A percentile compares a stretch with the other conserved stretches of the same genome.
phyloP scores from a whole-genome alignment of 2,113 vertebrate species.

The Atherinomorus stipes region DNA sequence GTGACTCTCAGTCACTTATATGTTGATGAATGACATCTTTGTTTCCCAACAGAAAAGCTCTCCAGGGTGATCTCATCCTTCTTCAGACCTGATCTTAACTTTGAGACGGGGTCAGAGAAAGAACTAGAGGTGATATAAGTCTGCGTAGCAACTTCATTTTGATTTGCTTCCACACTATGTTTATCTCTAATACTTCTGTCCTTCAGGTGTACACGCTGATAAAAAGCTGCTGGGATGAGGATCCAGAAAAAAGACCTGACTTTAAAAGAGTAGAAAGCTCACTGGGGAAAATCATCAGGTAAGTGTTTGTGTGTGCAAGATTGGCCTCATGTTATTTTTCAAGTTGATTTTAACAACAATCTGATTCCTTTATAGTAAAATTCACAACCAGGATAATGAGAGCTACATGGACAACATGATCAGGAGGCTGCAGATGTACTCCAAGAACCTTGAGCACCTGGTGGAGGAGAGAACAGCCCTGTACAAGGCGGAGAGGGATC shows the following conservation, averaged over 20 bases:
- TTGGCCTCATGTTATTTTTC: not conserved
- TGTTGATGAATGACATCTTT: not conserved
- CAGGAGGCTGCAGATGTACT: constrained; percentile 94
- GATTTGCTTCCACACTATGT: not conserved
- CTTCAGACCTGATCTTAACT: constrained; percentile 91
- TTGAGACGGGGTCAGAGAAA: constrained; percentile 86
- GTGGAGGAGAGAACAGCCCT: constrained; percentile 95
- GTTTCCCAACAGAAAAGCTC: constrained; percentile 88
- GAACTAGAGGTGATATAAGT: constrained; percentile 83
- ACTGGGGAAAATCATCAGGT: constrained; percentile 95
- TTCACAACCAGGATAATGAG: constrained; percentile 91
- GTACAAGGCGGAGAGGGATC: constrained; percentile 95
- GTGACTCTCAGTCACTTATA: no score
- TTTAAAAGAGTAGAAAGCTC: constrained; percentile 95
- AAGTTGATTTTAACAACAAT: not conserved
- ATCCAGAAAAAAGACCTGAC: constrained; percentile 95
- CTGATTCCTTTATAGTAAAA: constrained; percentile 82
- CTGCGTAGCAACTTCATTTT: not conserved
- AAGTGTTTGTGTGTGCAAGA: constrained; percentile 3
- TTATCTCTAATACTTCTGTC: not conserved
- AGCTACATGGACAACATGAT: constrained; percentile 98
- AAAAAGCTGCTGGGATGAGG: constrained; percentile 96
- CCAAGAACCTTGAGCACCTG: constrained; percentile 93
- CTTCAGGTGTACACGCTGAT: constrained; percentile 87
- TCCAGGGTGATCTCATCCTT: constrained; percentile 81